These are phyloP conservation scores for Drosophila nr. fundita DNA, from an alignment of 2,888 invertebrate species.

Conservation along the genomic window DNA sequence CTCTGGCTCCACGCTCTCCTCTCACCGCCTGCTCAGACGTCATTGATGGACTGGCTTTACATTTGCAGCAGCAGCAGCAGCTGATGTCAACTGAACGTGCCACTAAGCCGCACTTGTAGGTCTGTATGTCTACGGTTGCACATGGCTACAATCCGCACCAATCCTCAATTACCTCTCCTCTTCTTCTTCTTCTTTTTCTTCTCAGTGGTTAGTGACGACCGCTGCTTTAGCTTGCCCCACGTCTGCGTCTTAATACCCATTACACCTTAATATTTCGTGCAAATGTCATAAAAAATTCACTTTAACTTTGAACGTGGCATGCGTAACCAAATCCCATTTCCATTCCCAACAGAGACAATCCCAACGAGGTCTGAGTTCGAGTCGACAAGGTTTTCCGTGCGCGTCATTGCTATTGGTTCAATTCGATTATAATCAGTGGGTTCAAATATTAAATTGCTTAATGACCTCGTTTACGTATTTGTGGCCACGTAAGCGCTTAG, in stretches of 20 bases:
- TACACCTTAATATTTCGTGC: conserved; percentile 76
- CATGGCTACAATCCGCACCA: conserved; percentile 3
- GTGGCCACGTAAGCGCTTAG: conserved; percentile 67
- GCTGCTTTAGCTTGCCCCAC: conserved; percentile 64
- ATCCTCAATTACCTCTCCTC: not conserved
- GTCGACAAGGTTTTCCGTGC: conserved; percentile 7
- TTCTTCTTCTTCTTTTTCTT: not conserved
- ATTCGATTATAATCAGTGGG: conserved; percentile 76
- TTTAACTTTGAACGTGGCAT: conserved; percentile 57
- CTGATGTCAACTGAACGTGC: conserved; percentile 46
- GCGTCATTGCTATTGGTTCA: conserved; percentile 36
- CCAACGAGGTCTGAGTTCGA: conserved; percentile 2
- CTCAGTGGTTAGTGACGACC: conserved; percentile 47
- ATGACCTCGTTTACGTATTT: conserved; percentile 73
- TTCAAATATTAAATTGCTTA: conserved; percentile 79
- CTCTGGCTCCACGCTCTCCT: conserved; percentile 6
- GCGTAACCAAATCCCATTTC: conserved; percentile 61
- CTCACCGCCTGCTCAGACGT: conserved; percentile 1
- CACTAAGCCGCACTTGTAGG: conserved; percentile 78
- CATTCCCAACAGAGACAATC: not conserved
- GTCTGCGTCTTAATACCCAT: conserved; percentile 67
- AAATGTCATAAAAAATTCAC: conserved; percentile 76
- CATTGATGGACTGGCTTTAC: conserved; percentile 40
- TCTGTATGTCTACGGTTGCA: conserved; percentile 35
- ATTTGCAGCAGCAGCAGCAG: conserved; percentile 26